Conservation (phyloP, 2,113 vertebrate species). For the Castor canadensis region DNA sequence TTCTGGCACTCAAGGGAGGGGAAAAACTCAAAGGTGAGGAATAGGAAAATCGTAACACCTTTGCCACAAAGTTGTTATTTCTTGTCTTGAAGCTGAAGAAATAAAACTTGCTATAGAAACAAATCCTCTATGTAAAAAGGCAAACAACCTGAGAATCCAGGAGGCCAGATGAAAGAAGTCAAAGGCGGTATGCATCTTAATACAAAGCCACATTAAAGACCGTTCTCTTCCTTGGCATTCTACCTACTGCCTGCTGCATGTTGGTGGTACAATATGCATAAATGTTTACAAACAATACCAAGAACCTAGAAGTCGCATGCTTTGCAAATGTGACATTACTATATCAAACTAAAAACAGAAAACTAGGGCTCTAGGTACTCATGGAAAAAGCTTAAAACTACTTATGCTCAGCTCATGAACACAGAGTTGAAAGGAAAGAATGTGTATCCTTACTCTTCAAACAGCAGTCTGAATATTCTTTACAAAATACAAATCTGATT, state of each 20-base stretch:
- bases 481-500: not conserved
- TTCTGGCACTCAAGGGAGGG: not conserved
- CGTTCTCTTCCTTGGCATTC: not conserved
- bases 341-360: not conserved
- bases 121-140: not conserved
- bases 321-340: not conserved
- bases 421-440: not conserved
- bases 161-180: not conserved
- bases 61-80: not conserved
- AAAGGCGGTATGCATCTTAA: not conserved
- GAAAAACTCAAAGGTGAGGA: not conserved
- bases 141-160: not conserved
- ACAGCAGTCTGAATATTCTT: not conserved
- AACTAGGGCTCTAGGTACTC: not conserved
- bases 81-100: not conserved
- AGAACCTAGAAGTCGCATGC: not conserved
- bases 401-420: not conserved
- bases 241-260: not conserved
- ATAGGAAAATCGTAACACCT: not conserved
- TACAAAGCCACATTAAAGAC: not conserved
- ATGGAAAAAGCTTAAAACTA: slow-evolving; percentile 3
- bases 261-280: not conserved
- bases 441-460: not conserved
- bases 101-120: slow-evolving; percentile 1
- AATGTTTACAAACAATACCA: not conserved